A percentile compares a stretch with the other conserved stretches of the same genome.
phyloP scores from a whole-genome alignment of 1,140 invertebrate species.

The Megalonaias nervosa region DNA sequence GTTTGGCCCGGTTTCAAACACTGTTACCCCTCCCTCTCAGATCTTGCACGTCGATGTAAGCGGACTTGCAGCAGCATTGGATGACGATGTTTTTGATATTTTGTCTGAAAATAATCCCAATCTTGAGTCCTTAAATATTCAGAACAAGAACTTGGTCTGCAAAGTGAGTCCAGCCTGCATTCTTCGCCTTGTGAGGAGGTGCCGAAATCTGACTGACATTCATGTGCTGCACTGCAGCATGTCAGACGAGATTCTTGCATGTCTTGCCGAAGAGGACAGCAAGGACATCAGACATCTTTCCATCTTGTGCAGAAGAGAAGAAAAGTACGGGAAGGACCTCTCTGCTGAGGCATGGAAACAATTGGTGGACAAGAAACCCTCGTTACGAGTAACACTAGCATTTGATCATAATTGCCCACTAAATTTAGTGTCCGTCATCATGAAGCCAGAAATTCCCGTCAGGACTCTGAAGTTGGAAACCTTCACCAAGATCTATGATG shows the following conservation, averaged over 20 bases:
- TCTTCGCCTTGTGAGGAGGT: conserved; percentile 42
- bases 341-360: conserved; percentile 47
- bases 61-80: conserved; percentile 48
- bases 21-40: background rate
- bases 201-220: conserved; percentile 48
- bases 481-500: conserved; percentile 54
- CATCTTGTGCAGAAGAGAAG: conserved; percentile 52
- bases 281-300: conserved; percentile 44
- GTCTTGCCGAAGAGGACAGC: conserved; percentile 37
- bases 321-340: conserved; percentile 55
- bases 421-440: conserved; percentile 48
- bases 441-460: conserved; percentile 62
- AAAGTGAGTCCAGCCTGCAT: conserved; percentile 51
- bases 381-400: conserved; percentile 49
- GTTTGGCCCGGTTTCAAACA: conserved; percentile 27
- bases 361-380: conserved; percentile 36
- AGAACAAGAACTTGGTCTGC: conserved; percentile 56
- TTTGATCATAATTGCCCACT: conserved; percentile 64
- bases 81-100: conserved; percentile 51
- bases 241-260: conserved; percentile 51
- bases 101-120: conserved; percentile 48
- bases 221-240: conserved; percentile 53
- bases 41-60: conserved; percentile 49
- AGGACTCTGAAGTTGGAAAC: conserved; percentile 54
- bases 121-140: conserved; percentile 57